phyloP scores from a whole-genome alignment of 2,113 vertebrate genomes.

The Melanerpes formicivorus region DNA sequence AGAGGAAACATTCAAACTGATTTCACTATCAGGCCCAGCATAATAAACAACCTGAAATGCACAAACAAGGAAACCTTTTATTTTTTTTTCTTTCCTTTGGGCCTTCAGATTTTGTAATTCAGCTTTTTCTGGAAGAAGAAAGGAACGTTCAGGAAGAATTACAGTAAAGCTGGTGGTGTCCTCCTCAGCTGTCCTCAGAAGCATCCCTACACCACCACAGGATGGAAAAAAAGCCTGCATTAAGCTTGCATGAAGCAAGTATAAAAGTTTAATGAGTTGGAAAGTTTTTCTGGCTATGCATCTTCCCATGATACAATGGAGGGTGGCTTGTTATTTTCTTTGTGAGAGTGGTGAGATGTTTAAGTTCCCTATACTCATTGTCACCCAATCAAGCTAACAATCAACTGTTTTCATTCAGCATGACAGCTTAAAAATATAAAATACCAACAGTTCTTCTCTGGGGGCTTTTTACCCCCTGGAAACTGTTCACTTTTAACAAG shows the following conservation, averaged over 20 bases:
- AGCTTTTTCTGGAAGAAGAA: neutral
- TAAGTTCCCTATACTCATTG: constrained; percentile 61
- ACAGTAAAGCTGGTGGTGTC: neutral
- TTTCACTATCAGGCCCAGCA: neutral
- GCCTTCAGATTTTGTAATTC: constrained; percentile 14
- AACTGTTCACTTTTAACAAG: constrained; percentile 59
- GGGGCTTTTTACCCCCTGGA: constrained; percentile 38
- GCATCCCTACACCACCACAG: neutral
- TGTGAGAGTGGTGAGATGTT: constrained; percentile 60
- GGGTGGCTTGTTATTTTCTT: constrained; percentile 7
- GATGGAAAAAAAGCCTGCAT: constrained; percentile 48
- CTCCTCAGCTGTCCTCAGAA: neutral
- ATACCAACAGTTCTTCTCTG: constrained; percentile 62
- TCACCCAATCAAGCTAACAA: constrained; percentile 59
- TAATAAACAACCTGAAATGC: constrained; percentile 30
- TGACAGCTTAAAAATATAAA: constrained; percentile 55
- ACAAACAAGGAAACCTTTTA: constrained; percentile 48
- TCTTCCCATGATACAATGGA: constrained; percentile 64
- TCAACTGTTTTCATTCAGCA: constrained; percentile 53
- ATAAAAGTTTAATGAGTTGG: constrained; percentile 63
- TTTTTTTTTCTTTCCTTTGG: neutral
- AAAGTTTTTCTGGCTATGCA: constrained; percentile 60
- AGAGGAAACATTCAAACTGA: constrained; percentile 21
- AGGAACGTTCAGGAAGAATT: neutral
- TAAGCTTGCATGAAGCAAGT: constrained; percentile 58